Evolutionary conservation across 2,797 vertebrate species (phyloP), one percentile per base, ranked within the genome.

Genomic region (Myotis planiceps): DNA sequence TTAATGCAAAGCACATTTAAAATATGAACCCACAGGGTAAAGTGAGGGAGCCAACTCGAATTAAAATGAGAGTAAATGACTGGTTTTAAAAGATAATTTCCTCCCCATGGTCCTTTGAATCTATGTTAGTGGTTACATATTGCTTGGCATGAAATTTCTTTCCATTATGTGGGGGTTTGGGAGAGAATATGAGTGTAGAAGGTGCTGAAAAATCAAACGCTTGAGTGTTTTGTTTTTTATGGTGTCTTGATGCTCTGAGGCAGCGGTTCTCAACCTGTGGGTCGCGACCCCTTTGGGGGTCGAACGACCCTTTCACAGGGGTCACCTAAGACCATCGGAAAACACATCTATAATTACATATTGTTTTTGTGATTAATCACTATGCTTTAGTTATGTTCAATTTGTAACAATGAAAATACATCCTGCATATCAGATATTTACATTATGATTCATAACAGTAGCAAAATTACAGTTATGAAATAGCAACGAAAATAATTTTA

Each of bases 31-130:
- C 37, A 55, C 15, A 58, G 49, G 19, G 47, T 71, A 29, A 88
- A 47, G 39, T 51, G 60, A 95, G 68, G 81, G 47, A 19, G 23
- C 3, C 58, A 69, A 49, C 45, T 51, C 63, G 10, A 95, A 79
- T 88, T 88, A 91, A 53, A 94, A 88, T 66, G 21, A 83, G 72
- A 89, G 55, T 14, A 78, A 81, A 76, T 69, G 63, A 69, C 37
- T 55, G 34, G 37, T 74, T 88, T 90, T 76, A 49, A 72, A 83
- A 84, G 66, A 34, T 71, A 34, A 83, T 53, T 95, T 90, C 53
- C 60, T 58, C 53, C 72, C 51, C 9, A 3, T 39, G 37, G 18
- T 69, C 58, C 47, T 97, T 89, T 90, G 71, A 94, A 27, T 53
- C 63, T 10, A 10, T 71, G 5, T 83, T 69, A 68, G 21, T 83